A percentile compares a stretch with the other conserved stretches of the same genome.
These are phyloP conservation scores for Boloria selene DNA, from an alignment of 2,888 invertebrate genomes.

Conservation along the genomic window DNA sequence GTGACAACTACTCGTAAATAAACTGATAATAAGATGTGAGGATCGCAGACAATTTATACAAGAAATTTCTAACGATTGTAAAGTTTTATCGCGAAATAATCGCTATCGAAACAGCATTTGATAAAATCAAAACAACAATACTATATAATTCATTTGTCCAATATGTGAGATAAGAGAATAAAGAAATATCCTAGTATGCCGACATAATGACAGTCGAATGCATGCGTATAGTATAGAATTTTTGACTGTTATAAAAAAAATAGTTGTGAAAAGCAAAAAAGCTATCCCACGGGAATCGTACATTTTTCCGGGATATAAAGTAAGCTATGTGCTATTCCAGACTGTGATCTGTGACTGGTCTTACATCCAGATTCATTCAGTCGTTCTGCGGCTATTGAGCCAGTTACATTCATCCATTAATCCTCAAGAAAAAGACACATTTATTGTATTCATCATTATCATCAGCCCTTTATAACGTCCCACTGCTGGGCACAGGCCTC, in stretches of 20 bases:
- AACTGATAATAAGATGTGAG: slow-evolving; percentile 25
- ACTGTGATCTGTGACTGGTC: no score
- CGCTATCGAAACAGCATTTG: slow-evolving; percentile 28
- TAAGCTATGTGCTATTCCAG: no score
- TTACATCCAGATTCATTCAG: no score
- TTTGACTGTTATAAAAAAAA: neutral
- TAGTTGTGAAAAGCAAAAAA: no score
- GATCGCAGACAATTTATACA: slow-evolving; percentile 32
- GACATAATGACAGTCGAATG: slow-evolving; percentile 9
- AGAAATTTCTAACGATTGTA: slow-evolving; percentile 21
- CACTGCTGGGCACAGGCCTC: no score
- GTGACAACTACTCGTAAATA: slow-evolving; percentile 12
- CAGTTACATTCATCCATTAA: no score
- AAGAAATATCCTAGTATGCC: slow-evolving; percentile 35
- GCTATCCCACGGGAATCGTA: no score
- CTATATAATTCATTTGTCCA: slow-evolving; percentile 28
- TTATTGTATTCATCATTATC: no score
- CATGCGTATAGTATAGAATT: neutral
- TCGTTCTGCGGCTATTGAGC: no score
- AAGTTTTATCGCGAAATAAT: slow-evolving; percentile 30
- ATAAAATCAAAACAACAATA: slow-evolving; percentile 38
- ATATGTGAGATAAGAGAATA: slow-evolving; percentile 36
- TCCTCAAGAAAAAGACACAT: no score
- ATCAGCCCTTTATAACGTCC: no score
- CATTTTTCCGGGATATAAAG: no score